Evolutionary conservation across 2,113 vertebrate species (phyloP).

Genomic region (Mesembrinibis cayennensis): DNA sequence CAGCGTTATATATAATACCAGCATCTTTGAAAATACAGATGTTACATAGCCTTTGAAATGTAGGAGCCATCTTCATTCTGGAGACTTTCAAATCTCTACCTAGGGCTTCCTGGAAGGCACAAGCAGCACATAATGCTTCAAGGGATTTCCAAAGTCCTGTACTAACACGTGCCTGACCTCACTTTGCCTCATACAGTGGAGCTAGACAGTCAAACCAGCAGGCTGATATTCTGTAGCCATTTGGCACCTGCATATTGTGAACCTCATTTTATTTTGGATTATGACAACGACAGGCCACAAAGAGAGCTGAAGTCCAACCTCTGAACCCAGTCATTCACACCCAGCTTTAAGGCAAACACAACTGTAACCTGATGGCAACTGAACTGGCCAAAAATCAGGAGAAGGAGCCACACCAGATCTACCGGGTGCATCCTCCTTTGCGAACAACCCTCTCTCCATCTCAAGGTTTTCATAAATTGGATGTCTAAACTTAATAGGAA

Average conservation of each 20-base stretch:
- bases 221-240: neutral
- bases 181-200: rapidly evolving
- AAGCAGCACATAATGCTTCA: neutral
- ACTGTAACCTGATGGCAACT: neutral
- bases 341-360: neutral
- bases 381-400: neutral
- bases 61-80: neutral
- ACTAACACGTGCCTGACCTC: neutral
- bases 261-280: neutral
- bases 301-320: neutral
- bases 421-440: neutral
- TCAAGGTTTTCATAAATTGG: neutral
- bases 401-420: neutral
- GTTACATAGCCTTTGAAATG: neutral
- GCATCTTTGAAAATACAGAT: neutral
- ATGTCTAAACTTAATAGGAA: conserved; percentile 67
- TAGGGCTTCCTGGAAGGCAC: neutral
- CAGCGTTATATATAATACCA: neutral
- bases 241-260: neutral
- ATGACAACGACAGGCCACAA: neutral
- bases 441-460: neutral
- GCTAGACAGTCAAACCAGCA: neutral
- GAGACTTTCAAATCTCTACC: neutral
- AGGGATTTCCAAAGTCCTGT: neutral
- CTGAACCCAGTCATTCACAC: neutral